Evolutionary conservation across 2,113 vertebrate species (phyloP).

Genomic region (Brachyhypopomus occidentalis): DNA sequence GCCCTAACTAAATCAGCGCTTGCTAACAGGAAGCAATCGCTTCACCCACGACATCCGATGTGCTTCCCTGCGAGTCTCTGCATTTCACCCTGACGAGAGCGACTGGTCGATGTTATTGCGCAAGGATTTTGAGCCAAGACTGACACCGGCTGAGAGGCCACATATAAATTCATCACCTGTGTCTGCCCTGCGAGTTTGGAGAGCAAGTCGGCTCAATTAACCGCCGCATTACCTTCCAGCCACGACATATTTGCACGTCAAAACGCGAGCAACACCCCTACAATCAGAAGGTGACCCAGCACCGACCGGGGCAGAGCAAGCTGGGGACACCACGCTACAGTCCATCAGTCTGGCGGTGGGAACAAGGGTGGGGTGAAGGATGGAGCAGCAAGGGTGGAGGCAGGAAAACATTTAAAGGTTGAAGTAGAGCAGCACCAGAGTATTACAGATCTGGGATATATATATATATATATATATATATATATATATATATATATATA

Average conservation of each 20-base stretch:
- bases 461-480: too few relatives aligned
- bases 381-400: background rate
- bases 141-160: conserved; percentile 30
- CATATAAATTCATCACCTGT: conserved; percentile 57
- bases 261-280: conserved; percentile 37
- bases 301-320: conserved; percentile 50
- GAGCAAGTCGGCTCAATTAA: conserved; percentile 51
- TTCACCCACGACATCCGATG: background rate
- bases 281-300: conserved; percentile 62
- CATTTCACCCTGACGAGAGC: conserved; percentile 22
- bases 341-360: conserved; percentile 9
- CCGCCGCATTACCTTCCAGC: conserved; percentile 55
- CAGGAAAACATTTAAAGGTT: background rate
- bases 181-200: background rate
- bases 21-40: conserved; percentile 16
- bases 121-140: conserved; percentile 7
- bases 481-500: too few relatives aligned
- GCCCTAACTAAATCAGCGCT: background rate
- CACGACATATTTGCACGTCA: conserved; percentile 56
- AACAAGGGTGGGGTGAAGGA: background rate
- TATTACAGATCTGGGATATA: too few relatives aligned
- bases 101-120: conserved; percentile 11
- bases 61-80: background rate
- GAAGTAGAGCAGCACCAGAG: background rate
- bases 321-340: conserved; percentile 9